A percentile compares a stretch with the other conserved stretches of the same genome.
These are phyloP conservation scores for Bolinopsis microptera DNA, from an alignment of 37 sponge, comb jelly and placozoan species.

Conservation along the genomic window DNA sequence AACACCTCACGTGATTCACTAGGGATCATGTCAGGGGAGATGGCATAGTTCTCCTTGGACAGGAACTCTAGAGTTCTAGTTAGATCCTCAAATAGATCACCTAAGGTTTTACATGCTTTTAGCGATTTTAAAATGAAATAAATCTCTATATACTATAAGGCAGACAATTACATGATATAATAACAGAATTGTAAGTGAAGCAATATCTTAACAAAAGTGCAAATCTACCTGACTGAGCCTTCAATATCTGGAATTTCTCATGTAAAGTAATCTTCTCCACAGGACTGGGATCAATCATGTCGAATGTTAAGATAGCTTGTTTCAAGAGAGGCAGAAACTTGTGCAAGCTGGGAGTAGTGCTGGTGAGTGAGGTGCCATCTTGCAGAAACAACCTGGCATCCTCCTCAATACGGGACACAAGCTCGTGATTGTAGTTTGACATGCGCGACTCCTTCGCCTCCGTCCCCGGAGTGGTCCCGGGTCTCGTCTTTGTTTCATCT, in stretches of 20 bases:
- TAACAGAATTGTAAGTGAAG: no score
- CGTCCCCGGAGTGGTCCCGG: not conserved
- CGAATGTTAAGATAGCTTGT: slow-evolving; percentile 43
- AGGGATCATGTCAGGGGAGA: not conserved
- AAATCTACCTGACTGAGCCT: slow-evolving; percentile 41
- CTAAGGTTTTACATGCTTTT: no score
- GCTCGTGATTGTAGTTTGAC: not conserved
- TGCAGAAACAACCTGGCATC: slow-evolving; percentile 34
- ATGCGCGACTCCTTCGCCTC: not conserved
- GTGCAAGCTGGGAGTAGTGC: slow-evolving; percentile 35
- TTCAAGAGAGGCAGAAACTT: slow-evolving; percentile 61
- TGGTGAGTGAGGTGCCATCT: slow-evolving; percentile 3
- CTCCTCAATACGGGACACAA: slow-evolving; percentile 5
- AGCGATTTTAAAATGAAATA: no score
- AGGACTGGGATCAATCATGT: slow-evolving; percentile 50
- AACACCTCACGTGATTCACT: not conserved
- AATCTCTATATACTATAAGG: not conserved
- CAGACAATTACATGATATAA: no score
- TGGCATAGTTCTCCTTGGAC: not conserved
- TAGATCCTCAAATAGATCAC: slow-evolving; percentile 31
- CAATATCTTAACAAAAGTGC: no score
- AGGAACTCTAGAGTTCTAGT: not conserved
- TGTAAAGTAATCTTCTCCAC: not conserved
- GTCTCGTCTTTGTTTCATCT: not conserved
- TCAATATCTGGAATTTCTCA: slow-evolving; percentile 2